phyloP scores from a whole-genome alignment of 2,113 vertebrate species.

The Odocoileus hemionus region DNA sequence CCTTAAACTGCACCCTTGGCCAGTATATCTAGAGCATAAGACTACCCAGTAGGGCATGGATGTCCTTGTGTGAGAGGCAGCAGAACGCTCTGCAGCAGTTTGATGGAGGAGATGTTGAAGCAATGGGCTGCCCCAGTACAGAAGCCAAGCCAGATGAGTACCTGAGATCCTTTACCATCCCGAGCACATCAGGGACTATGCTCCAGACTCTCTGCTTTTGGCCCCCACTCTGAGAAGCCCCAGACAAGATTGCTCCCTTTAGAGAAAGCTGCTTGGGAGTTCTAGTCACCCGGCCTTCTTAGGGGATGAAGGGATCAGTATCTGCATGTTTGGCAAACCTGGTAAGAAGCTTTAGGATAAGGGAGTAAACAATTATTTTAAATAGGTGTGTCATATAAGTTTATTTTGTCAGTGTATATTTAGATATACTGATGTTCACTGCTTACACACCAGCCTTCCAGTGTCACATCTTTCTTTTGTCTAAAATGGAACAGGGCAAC shows the following conservation, averaged over 20 bases:
- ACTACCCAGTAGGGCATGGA: neutral
- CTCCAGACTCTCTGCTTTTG: neutral
- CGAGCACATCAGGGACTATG: neutral
- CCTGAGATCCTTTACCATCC: neutral
- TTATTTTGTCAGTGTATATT: neutral
- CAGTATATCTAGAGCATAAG: neutral
- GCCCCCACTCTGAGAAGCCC: neutral
- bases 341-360: neutral
- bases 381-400: neutral
- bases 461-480: neutral
- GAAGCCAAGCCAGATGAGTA: neutral
- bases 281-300: neutral
- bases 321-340: neutral
- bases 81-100: neutral
- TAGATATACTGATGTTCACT: neutral
- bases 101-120: neutral
- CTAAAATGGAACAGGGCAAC: neutral
- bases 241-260: neutral
- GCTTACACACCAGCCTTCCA: neutral
- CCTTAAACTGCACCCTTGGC: neutral
- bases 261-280: neutral
- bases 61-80: neutral
- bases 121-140: fast-evolving
- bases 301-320: neutral
- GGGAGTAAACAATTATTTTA: neutral